Conservation (phyloP, 2,888 invertebrate genomes). For the Pyrocoelia pectoralis region DNA sequence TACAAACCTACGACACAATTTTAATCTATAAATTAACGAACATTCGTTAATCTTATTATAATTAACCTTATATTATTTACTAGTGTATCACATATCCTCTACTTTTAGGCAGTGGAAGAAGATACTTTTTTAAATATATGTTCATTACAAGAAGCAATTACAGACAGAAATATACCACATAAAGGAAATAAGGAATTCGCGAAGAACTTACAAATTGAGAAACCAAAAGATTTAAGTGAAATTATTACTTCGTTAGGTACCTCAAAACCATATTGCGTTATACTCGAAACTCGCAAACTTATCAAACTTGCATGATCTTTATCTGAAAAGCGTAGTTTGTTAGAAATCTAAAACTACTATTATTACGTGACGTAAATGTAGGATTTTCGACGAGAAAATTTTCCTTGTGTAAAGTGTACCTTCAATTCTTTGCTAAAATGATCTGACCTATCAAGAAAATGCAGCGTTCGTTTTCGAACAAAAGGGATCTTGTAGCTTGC, state of each 20-base stretch:
- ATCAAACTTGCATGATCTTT: slow-evolving; percentile 21
- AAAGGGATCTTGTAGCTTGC: slow-evolving; percentile 40
- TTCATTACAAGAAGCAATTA: no score
- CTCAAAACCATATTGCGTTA: background rate
- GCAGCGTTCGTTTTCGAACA: slow-evolving; percentile 13
- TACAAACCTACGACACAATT: no score
- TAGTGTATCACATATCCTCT: no score
- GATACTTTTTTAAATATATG: no score
- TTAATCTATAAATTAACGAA: no score
- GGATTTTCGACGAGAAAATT: background rate
- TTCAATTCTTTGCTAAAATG: slow-evolving; percentile 15
- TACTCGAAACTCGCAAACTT: slow-evolving; percentile 8
- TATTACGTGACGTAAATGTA: slow-evolving; percentile 15
- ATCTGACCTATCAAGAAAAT: slow-evolving; percentile 18
- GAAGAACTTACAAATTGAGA: no score
- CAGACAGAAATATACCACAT: no score
- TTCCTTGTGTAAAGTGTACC: slow-evolving; percentile 3
- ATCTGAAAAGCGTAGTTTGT: slow-evolving; percentile 19
- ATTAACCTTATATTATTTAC: no score
- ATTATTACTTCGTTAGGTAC: background rate
- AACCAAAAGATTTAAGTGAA: background rate
- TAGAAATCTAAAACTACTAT: slow-evolving; percentile 20
- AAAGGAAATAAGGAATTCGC: no score
- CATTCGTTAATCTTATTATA: no score
- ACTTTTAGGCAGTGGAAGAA: no score